A percentile compares a stretch with the other conserved stretches of the same genome.
phyloP scores from a whole-genome alignment of 2,113 vertebrate genomes.

The Pedetes capensis region DNA sequence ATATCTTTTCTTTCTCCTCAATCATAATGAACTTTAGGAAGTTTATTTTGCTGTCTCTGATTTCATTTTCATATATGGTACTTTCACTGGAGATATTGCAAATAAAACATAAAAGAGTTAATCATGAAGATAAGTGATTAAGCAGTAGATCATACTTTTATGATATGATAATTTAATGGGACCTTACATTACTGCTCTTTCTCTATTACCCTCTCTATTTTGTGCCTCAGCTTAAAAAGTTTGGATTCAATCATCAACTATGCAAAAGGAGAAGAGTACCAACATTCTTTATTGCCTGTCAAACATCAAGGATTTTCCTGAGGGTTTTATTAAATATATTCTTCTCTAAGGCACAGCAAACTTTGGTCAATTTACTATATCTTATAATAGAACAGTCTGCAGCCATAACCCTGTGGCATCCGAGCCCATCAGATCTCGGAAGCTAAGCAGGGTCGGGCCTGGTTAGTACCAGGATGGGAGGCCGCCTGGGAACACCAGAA shows the following conservation, averaged over 20 bases:
- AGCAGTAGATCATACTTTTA: not conserved
- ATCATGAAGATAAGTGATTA: not conserved
- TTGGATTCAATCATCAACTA: not conserved
- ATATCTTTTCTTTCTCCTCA: not conserved
- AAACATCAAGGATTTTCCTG: not conserved
- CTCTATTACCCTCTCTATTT: not conserved
- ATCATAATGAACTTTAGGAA: not conserved
- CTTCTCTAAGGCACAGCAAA: not conserved
- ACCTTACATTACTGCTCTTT: not conserved
- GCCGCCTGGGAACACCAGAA: no score
- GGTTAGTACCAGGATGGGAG: no score
- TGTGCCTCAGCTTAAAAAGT: not conserved
- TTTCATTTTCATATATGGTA: not conserved
- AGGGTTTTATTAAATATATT: not conserved
- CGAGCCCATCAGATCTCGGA: no score
- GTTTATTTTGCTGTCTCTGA: not conserved
- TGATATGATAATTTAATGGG: not conserved
- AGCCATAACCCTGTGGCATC: no score
- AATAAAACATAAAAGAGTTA: not conserved
- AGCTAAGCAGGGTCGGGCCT: no score
- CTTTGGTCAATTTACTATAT: not conserved
- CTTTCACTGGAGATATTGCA: not conserved
- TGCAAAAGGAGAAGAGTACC: not conserved
- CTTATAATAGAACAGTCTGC: not conserved
- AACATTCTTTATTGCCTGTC: not conserved